Evolutionary conservation across 2,888 invertebrate species (phyloP).

Genomic region (Rhimphoctona megacephalus): DNA sequence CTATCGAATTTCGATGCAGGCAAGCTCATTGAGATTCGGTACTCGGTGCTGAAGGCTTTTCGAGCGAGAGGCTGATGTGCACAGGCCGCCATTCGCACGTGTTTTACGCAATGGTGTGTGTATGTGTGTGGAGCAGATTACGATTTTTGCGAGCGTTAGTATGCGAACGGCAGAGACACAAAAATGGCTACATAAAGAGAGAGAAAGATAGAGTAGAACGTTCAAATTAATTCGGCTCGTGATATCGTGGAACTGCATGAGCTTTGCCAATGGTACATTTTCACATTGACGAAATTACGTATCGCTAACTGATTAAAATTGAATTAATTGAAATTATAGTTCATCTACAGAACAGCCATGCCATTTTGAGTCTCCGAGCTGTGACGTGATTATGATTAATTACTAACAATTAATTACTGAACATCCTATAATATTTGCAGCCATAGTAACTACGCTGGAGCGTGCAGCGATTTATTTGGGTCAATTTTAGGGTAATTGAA

Average conservation of each 20-base stretch:
- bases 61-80: conserved; percentile 63
- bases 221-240: conserved; percentile 73
- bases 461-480: conserved; percentile 33
- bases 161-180: conserved; percentile 29
- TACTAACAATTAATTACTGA: conserved; percentile 74
- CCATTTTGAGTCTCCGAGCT: conserved; percentile 27
- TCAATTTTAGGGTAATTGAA: conserved; percentile 12
- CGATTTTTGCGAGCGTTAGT: conserved; percentile 35
- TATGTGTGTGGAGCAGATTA: conserved; percentile 47
- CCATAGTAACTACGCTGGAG: not conserved
- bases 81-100: conserved; percentile 67
- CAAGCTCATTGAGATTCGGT: conserved; percentile 76
- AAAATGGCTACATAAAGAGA: not conserved
- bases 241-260: conserved; percentile 70
- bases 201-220: conserved; percentile 51
- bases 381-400: conserved; percentile 68
- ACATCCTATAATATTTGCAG: conserved; percentile 55
- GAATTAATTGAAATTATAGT: conserved; percentile 74
- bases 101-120: conserved; percentile 53
- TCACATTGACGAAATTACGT: conserved; percentile 31
- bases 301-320: conserved; percentile 75
- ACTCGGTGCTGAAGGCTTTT: conserved; percentile 60
- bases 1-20: conserved; percentile 74
- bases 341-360: conserved; percentile 52
- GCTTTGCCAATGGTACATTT: conserved; percentile 59